Evolutionary conservation across 2,113 vertebrate genomes (phyloP).

Genomic region (Pyrgilauda ruficollis): DNA sequence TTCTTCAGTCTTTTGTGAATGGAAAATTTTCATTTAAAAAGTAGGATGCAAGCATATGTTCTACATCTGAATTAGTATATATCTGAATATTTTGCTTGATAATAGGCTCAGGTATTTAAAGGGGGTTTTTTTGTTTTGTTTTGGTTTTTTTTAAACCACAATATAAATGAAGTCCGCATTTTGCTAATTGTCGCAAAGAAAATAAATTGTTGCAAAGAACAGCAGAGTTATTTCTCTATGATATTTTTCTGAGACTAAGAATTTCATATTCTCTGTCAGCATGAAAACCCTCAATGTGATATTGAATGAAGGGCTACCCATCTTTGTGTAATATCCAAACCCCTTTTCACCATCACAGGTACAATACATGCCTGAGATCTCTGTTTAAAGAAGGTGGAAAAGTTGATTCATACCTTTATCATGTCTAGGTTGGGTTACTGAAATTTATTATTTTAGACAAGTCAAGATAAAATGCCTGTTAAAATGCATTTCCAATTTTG

Average conservation of each 20-base stretch:
- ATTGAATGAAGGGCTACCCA: constrained; percentile 44
- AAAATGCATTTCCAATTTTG: constrained; percentile 22
- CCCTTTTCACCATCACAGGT: constrained; percentile 45
- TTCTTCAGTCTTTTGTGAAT: background rate
- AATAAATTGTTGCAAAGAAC: background rate
- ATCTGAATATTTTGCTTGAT: background rate
- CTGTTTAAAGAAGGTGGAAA: constrained; percentile 45
- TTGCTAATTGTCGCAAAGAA: background rate
- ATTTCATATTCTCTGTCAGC: constrained; percentile 13
- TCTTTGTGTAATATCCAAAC: constrained; percentile 63
- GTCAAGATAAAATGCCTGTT: constrained; percentile 11
- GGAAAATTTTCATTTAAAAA: background rate
- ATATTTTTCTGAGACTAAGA: background rate
- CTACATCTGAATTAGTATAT: background rate
- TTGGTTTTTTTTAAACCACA: background rate
- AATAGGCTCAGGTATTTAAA: background rate
- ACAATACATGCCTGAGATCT: constrained; percentile 26
- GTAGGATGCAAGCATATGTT: background rate
- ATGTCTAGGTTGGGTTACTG: background rate
- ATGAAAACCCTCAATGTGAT: constrained; percentile 48
- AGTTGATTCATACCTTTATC: constrained; percentile 59
- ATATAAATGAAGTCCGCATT: background rate
- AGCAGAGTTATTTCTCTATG: background rate
- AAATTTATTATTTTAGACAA: constrained; percentile 37
- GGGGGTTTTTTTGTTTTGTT: background rate